phyloP scores from a whole-genome alignment of 2,113 vertebrate species.

The Rattus rattus region DNA sequence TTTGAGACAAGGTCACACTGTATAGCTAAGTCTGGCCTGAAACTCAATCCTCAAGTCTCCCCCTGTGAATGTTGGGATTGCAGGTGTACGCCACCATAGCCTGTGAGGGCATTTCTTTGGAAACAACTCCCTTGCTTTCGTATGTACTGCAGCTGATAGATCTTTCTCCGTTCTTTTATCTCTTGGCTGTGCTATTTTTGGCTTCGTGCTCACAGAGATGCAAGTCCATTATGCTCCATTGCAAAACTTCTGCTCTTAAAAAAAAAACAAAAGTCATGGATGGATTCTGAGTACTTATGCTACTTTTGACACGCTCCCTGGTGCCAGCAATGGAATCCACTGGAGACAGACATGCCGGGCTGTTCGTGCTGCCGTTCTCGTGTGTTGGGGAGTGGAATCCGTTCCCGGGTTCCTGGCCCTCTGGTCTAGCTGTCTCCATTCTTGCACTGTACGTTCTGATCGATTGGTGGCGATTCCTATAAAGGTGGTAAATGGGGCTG shows the following conservation, averaged over 20 bases:
- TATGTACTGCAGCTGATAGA: neutral
- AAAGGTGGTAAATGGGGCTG: neutral
- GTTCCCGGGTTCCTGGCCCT: neutral
- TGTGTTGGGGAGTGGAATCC: neutral
- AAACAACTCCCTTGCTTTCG: neutral
- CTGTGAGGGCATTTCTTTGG: neutral
- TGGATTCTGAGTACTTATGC: neutral
- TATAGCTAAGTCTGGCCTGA: neutral
- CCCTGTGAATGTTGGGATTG: too few species aligned
- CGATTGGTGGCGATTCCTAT: neutral
- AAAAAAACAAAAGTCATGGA: neutral
- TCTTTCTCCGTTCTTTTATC: neutral
- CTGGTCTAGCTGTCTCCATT: neutral
- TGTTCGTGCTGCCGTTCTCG: neutral
- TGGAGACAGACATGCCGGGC: neutral
- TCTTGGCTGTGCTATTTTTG: slow-evolving; percentile 20
- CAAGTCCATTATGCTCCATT: neutral
- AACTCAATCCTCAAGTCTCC: neutral
- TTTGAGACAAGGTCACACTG: neutral
- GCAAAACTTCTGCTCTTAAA: neutral
- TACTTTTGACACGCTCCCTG: neutral
- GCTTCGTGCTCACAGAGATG: neutral
- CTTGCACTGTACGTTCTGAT: neutral
- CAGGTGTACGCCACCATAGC: neutral
- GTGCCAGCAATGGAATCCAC: neutral